phyloP scores from a whole-genome alignment of 2,888 invertebrate species.

The Caenorhabditis uteleia region DNA sequence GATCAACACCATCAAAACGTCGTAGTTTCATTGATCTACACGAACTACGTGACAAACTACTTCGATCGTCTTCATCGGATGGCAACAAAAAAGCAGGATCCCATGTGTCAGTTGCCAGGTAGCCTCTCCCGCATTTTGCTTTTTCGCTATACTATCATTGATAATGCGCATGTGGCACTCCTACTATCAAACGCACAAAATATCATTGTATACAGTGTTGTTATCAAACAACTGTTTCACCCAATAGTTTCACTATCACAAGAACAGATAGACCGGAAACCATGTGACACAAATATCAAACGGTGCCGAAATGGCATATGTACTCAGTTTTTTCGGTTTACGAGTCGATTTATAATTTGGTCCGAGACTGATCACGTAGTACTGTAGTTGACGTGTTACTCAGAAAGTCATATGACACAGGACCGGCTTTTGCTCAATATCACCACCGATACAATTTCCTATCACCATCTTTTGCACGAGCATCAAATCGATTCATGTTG shows the following conservation, averaged over 20 bases:
- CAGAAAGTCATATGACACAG: no score
- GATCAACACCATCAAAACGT: conserved; percentile 68
- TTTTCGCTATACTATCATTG: conserved; percentile 21
- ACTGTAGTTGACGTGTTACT: no score
- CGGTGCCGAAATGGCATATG: no score
- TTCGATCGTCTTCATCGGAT: conserved; percentile 58
- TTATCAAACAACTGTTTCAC: conserved; percentile 1
- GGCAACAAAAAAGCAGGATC: conserved; percentile 64
- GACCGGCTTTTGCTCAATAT: no score
- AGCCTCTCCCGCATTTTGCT: conserved; percentile 43
- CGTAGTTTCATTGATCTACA: conserved; percentile 69
- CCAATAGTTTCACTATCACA: conserved; percentile 3
- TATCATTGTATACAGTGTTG: neutral
- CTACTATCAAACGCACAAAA: conserved; percentile 10
- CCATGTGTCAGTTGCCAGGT: conserved; percentile 68
- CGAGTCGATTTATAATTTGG: no score
- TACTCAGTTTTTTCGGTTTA: no score
- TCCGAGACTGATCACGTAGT: no score
- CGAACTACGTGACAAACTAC: conserved; percentile 66
- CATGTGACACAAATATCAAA: no score
- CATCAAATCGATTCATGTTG: neutral
- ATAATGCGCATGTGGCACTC: conserved; percentile 10
- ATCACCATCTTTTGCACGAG: conserved; percentile 2
- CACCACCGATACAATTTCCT: no score
- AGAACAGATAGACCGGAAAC: neutral